Evolutionary conservation across 2,113 vertebrate species (phyloP).

Genomic region (Aegithalos caudatus): DNA sequence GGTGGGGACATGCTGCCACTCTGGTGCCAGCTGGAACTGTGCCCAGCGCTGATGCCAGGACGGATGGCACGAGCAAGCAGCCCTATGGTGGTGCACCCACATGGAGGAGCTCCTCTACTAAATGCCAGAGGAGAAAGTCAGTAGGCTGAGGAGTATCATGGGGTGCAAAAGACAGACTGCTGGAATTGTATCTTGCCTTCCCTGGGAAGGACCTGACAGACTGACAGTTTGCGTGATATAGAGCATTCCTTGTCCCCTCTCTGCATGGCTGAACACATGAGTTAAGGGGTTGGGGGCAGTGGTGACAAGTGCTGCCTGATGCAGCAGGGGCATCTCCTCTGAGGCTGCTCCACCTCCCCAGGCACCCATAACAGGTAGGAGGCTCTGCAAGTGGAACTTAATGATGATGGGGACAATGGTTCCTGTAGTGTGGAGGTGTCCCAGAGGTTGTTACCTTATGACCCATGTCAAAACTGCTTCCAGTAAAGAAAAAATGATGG

Average conservation of each 20-base stretch:
- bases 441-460: background rate
- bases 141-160: background rate
- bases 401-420: background rate
- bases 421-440: background rate
- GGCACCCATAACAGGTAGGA: background rate
- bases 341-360: background rate
- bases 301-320: background rate
- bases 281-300: background rate
- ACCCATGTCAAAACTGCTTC: background rate
- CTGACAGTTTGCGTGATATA: background rate
- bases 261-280: background rate
- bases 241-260: background rate
- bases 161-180: background rate
- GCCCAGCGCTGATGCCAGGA: background rate
- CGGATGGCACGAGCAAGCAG: background rate
- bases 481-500: background rate
- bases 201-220: background rate
- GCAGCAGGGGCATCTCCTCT: background rate
- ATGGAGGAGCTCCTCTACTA: background rate
- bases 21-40: background rate
- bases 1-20: accelerated
- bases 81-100: background rate
- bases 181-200: background rate
- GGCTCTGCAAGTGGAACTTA: background rate
- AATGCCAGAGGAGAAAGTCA: background rate